phyloP scores from a whole-genome alignment of 2,888 invertebrate genomes.

The Erebia palarica region DNA sequence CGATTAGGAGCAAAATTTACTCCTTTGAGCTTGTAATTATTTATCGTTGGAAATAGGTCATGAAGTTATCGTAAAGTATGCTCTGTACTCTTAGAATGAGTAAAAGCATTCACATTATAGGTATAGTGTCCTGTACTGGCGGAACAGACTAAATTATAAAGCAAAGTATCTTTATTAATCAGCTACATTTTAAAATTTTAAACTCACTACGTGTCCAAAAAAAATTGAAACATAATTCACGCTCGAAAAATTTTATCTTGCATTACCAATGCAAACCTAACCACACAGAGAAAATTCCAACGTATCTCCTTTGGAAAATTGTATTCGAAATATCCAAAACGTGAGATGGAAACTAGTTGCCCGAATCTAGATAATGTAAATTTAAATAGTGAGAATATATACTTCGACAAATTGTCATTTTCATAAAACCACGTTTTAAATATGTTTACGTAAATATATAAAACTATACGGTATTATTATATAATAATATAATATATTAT shows the following conservation, averaged over 20 bases:
- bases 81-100: background rate
- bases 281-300: slow-evolving; percentile 52
- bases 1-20: slow-evolving; percentile 73
- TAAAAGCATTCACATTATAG: too few relatives aligned
- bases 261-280: slow-evolving; percentile 44
- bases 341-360: slow-evolving; percentile 69
- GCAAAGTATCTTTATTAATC: too few relatives aligned
- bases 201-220: slow-evolving; percentile 17
- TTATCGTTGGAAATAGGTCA: background rate
- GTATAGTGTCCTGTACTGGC: too few relatives aligned
- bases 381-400: slow-evolving; percentile 44
- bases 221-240: slow-evolving; percentile 35
- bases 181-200: background rate
- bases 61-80: background rate
- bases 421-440: too few relatives aligned
- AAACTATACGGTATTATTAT: background rate
- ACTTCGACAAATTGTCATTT: too few relatives aligned
- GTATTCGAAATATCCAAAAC: slow-evolving; percentile 73
- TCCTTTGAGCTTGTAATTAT: slow-evolving; percentile 38
- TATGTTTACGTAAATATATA: too few relatives aligned
- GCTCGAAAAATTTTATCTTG: slow-evolving; percentile 38
- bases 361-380: slow-evolving; percentile 73
- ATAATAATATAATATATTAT: too few relatives aligned
- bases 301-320: slow-evolving; percentile 69
- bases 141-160: too few relatives aligned